These are phyloP conservation scores for Parazoanthus swiftii DNA, from an alignment of 92 coral and sea anemone genomes.

Conservation along the genomic window DNA sequence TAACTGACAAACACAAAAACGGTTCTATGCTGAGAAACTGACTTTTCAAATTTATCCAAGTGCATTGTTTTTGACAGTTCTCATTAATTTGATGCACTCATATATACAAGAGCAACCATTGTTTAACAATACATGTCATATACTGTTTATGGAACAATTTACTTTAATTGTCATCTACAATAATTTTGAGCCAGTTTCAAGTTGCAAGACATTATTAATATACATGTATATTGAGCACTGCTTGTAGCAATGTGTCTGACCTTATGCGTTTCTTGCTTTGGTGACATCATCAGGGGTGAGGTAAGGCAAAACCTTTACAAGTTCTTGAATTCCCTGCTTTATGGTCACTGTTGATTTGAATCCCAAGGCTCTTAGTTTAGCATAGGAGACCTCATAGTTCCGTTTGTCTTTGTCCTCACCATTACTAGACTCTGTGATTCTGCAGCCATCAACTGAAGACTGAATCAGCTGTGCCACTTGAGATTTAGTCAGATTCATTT, in stretches of 20 bases:
- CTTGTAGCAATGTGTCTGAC: background rate
- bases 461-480: slow-evolving; percentile 80
- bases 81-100: no score
- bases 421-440: slow-evolving; percentile 68
- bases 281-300: slow-evolving; percentile 70
- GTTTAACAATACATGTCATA: no score
- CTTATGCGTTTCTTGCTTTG: slow-evolving; percentile 76
- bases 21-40: no score
- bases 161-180: no score
- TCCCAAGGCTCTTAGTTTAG: slow-evolving; percentile 79
- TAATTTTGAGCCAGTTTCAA: no score
- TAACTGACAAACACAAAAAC: no score
- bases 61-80: no score
- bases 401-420: slow-evolving; percentile 92
- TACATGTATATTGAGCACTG: no score
- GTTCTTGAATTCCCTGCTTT: slow-evolving; percentile 79
- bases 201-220: no score
- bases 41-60: no score
- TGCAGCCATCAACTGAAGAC: slow-evolving; percentile 68
- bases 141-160: no score
- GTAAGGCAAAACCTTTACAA: slow-evolving; percentile 77
- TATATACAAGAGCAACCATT: no score
- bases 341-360: slow-evolving; percentile 73
- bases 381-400: slow-evolving; percentile 84
- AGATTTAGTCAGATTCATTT: slow-evolving; percentile 89